A percentile compares a stretch with the other conserved stretches of the same genome.
These are phyloP conservation scores for Pomacea maculata DNA, from an alignment of 1,140 invertebrate genomes.

Conservation along the genomic window DNA sequence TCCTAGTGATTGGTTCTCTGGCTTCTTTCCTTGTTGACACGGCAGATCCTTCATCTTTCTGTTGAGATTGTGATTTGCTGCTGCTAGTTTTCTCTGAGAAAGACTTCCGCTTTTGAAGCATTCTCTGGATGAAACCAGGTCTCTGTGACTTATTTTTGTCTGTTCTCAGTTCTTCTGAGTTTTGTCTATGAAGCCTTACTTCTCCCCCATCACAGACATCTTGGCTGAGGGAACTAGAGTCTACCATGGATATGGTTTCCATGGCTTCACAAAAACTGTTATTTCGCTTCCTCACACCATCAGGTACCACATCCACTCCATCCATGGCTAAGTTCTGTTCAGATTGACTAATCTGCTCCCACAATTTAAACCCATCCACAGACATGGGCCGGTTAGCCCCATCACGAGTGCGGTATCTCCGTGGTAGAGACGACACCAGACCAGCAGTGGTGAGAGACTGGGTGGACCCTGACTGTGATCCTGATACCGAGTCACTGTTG, in stretches of 20 bases:
- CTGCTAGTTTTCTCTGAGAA: background rate
- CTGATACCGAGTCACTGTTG: background rate
- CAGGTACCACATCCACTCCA: background rate
- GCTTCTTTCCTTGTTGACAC: constrained; percentile 10
- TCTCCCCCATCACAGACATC: too few species aligned
- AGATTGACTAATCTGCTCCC: constrained; percentile 24
- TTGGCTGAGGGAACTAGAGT: background rate
- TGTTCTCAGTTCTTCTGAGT: constrained; percentile 6
- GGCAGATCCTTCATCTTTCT: constrained; percentile 23
- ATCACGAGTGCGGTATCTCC: background rate
- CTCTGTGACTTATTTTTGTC: constrained; percentile 32
- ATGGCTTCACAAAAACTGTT: constrained; percentile 24
- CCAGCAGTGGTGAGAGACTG: constrained; percentile 11
- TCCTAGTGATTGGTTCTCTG: constrained; percentile 34
- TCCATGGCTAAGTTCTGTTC: constrained; percentile 25
- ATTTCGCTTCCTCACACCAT: constrained; percentile 7
- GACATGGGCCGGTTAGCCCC: constrained; percentile 27
- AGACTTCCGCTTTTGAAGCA: constrained; percentile 48
- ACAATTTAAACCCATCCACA: constrained; percentile 23
- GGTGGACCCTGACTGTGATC: background rate
- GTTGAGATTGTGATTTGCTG: constrained; percentile 15
- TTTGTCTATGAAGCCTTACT: constrained; percentile 1
- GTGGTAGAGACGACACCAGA: background rate
- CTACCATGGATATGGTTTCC: background rate
- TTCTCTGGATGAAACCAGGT: constrained; percentile 49